A percentile compares a stretch with the other conserved stretches of the same genome.
These are phyloP conservation scores for Epizoanthus ramosus DNA, from an alignment of 92 coral and sea anemone genomes.

Conservation along the genomic window DNA sequence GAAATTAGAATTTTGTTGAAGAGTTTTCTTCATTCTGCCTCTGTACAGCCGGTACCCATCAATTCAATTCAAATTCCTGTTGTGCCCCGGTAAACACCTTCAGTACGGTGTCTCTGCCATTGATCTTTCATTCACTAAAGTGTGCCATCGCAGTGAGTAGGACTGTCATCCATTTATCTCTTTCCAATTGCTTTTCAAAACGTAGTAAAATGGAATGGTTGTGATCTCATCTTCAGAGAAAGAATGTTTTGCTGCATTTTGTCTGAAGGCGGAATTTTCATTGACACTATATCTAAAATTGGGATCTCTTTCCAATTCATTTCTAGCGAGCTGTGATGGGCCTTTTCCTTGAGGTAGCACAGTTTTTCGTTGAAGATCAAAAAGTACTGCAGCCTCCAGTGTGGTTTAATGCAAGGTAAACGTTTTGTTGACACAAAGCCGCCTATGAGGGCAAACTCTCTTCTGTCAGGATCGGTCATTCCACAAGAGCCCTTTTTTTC, in stretches of 20 bases:
- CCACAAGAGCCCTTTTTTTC: slow-evolving; percentile 3
- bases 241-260: neutral
- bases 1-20: no score
- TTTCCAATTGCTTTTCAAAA: slow-evolving; percentile 12
- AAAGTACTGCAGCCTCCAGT: slow-evolving; percentile 13
- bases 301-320: slow-evolving; percentile 32
- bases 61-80: no score
- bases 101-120: no score
- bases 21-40: no score
- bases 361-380: slow-evolving; percentile 23
- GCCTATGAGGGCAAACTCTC: slow-evolving; percentile 16
- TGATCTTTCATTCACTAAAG: slow-evolving; percentile 8
- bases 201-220: slow-evolving; percentile 9
- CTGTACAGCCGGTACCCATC: no score
- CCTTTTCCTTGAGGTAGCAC: slow-evolving; percentile 20
- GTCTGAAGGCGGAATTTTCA: slow-evolving; percentile 17
- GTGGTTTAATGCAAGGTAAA: slow-evolving; percentile 5
- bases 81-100: no score
- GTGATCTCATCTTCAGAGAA: slow-evolving; percentile 8
- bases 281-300: slow-evolving; percentile 18
- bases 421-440: slow-evolving; percentile 7
- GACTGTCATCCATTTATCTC: slow-evolving; percentile 25
- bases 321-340: neutral
- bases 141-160: slow-evolving; percentile 16
- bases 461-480: slow-evolving; percentile 4